Base-by-base conservation (phyloP, 2,888 invertebrate species). In the Apoderus coryli region DNA sequence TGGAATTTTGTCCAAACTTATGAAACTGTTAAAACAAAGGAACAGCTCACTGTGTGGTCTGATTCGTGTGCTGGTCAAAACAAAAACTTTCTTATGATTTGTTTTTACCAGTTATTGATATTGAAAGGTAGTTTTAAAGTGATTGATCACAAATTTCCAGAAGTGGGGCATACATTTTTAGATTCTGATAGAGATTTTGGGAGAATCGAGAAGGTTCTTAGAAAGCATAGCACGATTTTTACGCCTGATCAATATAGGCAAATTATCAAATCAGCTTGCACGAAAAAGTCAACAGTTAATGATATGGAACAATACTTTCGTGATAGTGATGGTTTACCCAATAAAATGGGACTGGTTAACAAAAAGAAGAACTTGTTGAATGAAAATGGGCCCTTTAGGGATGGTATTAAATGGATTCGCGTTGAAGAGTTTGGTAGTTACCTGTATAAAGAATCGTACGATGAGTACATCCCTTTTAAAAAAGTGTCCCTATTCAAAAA, bases 121-220 rank as follows among this genome's bases (percentile, higher is more conserved):
- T 27, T 42, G 22, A 48, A 44, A 39, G 42, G 43, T 22, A 33
- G 37, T 26, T 48, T 46, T 34, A 41, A 47, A 34, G 31, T 35
- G 7, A 46, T 47, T 14, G 47, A 50, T 23, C 47, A 51, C 34
- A 50, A 52, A 39, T 50, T 49, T 39, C 49, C 49, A 4, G 48
- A 45, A 34, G 50, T 49, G 14, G 50, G 48, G n/a, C 47, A 50
- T 39, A 43, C 43, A 5, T 50, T 45, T 39, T 33, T 51, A 25
- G 51, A 52, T 35, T 48, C 46, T n/a, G 50, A 50, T 34, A 19
- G 48, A 34, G 48, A 53, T 43, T 50, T 50, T 42, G 47, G 48
- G 16, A 31, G 42, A 14, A 49, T 48, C 16, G 46, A 50, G 41
- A 51, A 50, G 33, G 35, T 42, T 22, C 28, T 49, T 14, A 28